Evolutionary conservation across 2,113 vertebrate genomes (phyloP).

Genomic region (Cariama cristata): DNA sequence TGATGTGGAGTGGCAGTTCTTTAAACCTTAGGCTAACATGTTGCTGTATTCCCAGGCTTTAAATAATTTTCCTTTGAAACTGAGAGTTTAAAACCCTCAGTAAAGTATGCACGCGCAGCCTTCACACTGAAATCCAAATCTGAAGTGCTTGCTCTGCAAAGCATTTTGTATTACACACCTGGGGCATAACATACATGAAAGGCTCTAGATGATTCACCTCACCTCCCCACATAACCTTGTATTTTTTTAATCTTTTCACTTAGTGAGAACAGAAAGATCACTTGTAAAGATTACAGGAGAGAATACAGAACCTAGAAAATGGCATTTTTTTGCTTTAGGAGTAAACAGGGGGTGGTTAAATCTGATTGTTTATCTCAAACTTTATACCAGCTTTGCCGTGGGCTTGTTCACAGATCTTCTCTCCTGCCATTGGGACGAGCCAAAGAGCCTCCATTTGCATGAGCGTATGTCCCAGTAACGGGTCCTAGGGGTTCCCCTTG

Average conservation of each 20-base stretch:
- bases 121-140: conserved; percentile 45
- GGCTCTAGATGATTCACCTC: not conserved
- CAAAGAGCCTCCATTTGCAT: not conserved
- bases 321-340: conserved; percentile 69
- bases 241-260: conserved; percentile 15
- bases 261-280: conserved; percentile 54
- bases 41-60: conserved; percentile 52
- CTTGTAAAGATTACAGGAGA: conserved; percentile 70
- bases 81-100: conserved; percentile 3
- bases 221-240: conserved; percentile 1
- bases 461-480: not conserved
- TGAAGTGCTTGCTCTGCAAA: conserved; percentile 49
- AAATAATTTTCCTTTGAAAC: conserved; percentile 61
- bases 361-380: conserved; percentile 80
- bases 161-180: conserved; percentile 34
- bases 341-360: conserved; percentile 80
- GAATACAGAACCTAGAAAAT: conserved; percentile 19
- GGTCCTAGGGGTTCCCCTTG: not conserved
- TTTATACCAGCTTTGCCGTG: conserved; percentile 75
- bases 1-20: conserved; percentile 24
- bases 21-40: conserved; percentile 43
- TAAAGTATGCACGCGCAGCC: not conserved
- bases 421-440: not conserved
- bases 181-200: conserved; percentile 24
- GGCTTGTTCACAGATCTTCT: conserved; percentile 66